A percentile compares a stretch with the other conserved stretches of the same genome.
Conservation (phyloP, 2,113 vertebrate genomes). For the Bucco capensis region DNA sequence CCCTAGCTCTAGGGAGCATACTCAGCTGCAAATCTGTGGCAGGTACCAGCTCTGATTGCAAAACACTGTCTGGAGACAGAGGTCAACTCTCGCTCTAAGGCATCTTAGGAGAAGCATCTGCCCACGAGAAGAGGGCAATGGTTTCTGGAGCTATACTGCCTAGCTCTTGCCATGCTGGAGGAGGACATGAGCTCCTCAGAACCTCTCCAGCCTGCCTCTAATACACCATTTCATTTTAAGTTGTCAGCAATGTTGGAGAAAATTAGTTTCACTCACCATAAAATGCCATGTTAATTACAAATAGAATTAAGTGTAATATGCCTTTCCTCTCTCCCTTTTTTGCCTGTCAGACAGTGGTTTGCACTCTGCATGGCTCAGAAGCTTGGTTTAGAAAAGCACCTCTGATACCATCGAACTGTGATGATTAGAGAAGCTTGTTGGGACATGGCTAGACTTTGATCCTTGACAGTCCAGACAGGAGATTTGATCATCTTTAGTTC, state of each 20-base stretch:
- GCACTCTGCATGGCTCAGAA: not conserved
- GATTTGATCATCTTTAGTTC: not conserved
- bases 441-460: not conserved
- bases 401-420: not conserved
- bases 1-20: not conserved
- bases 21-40: not conserved
- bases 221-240: not conserved
- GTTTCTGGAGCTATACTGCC: not conserved
- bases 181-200: not conserved
- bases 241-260: not conserved
- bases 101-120: not conserved
- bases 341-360: not conserved
- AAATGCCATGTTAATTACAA: not conserved
- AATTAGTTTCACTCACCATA: not conserved
- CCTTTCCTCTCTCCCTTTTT: not conserved
- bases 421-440: not conserved
- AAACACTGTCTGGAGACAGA: not conserved
- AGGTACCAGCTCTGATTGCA: not conserved
- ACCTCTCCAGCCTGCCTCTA: not conserved
- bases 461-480: not conserved
- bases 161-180: not conserved
- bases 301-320: not conserved
- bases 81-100: not conserved
- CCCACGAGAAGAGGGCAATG: not conserved
- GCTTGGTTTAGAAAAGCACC: not conserved